A percentile compares a stretch with the other conserved stretches of the same genome.
Conservation (phyloP, 2,888 invertebrate genomes). For the Gibbula magus region DNA sequence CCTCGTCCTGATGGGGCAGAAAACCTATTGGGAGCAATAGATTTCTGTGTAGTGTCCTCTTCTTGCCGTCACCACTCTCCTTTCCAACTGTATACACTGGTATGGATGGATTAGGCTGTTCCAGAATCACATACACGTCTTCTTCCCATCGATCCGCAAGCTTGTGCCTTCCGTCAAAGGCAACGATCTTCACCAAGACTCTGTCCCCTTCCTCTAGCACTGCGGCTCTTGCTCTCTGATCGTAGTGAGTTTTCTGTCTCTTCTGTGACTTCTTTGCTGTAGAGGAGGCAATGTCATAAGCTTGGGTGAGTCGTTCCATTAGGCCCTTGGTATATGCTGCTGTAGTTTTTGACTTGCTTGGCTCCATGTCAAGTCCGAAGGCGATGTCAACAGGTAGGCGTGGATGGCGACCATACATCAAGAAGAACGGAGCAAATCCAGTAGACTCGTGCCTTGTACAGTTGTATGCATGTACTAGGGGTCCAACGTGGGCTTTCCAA, state of each 20-base stretch:
- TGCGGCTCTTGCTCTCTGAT: conserved; percentile 12
- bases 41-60: not conserved
- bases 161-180: conserved; percentile 22
- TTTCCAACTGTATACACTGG: no score
- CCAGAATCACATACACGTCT: not conserved
- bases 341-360: no score
- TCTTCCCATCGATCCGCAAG: not conserved
- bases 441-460: not conserved
- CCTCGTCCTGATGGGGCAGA: no score
- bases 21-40: no score
- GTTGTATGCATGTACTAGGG: not conserved
- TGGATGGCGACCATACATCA: no score
- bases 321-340: no score
- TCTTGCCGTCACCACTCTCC: not conserved
- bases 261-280: no score
- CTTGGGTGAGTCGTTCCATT: no score
- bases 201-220: conserved; percentile 1
- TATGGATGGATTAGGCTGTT: conserved; percentile 6
- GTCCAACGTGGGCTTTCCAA: not conserved
- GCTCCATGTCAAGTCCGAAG: no score
- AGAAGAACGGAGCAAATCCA: not conserved
- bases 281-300: no score
- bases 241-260: no score
- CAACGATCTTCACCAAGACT: conserved; percentile 21
- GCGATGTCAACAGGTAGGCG: no score